Base-by-base conservation (phyloP, 1,140 invertebrate species). In the Ips typographus region DNA sequence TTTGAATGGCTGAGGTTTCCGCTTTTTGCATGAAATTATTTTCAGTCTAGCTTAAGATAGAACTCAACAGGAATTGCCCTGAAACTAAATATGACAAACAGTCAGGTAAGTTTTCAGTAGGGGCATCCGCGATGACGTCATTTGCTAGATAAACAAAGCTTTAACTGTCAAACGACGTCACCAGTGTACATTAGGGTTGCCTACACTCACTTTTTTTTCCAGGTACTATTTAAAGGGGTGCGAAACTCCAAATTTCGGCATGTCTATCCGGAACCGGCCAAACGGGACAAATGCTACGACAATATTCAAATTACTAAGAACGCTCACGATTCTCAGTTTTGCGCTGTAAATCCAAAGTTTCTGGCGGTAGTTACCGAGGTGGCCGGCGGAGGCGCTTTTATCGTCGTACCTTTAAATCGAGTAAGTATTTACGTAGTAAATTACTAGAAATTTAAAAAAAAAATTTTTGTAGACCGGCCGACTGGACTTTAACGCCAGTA, bases 321-420 rank as follows among this genome's bases (percentile, higher is more conserved):
- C 79, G 91, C 93, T 7, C 93, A 94, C 83, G 95, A 98, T 77
- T 94, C 93, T 44, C 90, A 93, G 76, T 96, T 95, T 80, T 96
- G 94, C 79, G 91, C 91, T 2, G 94, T 94, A 51, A 98, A 98
- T 83, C 94, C 95, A 0, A 97, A 97, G 82, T 98, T 95, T 82
- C 84, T 98, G 58, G 95, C 95, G 4, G 86, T 98, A 64, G 94
- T 97, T 44, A 96, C 94, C 1, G 95, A 98, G 83, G 93, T 95
- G 8, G 94, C 94, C 7, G 95, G 95, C 3, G 96, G 96, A 1
- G 94, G 94, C 2, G 91, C 95, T 36, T 98, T 98, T 81, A 82
- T 96, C 0, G 94, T 98, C 2, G 80, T 98, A 71, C 94, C 94
- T 2, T 81, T 98, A 47, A 90, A 93, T 79, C 90, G 92, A 81